phyloP scores from a whole-genome alignment of 1,140 invertebrate genomes.

The Bombus confusus region DNA sequence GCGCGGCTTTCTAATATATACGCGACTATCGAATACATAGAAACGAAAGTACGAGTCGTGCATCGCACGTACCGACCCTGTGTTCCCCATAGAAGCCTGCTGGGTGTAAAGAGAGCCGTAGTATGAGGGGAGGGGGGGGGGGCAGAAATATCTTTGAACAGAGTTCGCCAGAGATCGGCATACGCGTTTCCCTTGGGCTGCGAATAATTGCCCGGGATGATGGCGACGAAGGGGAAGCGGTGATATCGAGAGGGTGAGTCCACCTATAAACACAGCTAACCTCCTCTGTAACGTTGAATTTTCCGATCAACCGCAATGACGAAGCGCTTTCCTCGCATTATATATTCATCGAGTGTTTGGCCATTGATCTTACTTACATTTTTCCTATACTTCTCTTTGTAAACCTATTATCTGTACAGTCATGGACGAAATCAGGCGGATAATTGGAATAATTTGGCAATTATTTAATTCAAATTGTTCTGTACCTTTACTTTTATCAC shows the following conservation, averaged over 20 bases:
- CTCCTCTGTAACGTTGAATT: neutral
- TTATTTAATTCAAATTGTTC: too few relatives aligned
- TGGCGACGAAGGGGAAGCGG: conserved; percentile 28
- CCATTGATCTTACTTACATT: neutral
- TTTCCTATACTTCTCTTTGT: neutral
- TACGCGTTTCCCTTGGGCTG: conserved; percentile 61
- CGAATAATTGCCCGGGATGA: conserved; percentile 65
- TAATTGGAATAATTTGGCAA: too few relatives aligned
- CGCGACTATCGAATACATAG: conserved; percentile 11
- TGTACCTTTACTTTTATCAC: too few relatives aligned
- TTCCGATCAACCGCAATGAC: neutral
- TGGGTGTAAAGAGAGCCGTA: conserved; percentile 15
- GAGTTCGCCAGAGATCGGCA: conserved; percentile 53
- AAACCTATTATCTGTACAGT: neutral
- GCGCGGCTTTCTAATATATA: neutral
- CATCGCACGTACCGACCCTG: conserved; percentile 47
- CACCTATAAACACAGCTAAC: neutral
- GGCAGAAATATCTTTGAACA: conserved; percentile 46
- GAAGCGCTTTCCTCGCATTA: neutral
- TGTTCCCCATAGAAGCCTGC: conserved; percentile 32
- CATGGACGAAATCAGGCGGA: neutral
- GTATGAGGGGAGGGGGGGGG: neutral
- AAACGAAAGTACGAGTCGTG: conserved; percentile 42
- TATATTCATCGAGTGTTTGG: neutral
- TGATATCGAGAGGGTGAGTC: conserved; percentile 16